Base-by-base conservation (phyloP, 2,888 invertebrate genomes). In the Lydus trimaculatus region DNA sequence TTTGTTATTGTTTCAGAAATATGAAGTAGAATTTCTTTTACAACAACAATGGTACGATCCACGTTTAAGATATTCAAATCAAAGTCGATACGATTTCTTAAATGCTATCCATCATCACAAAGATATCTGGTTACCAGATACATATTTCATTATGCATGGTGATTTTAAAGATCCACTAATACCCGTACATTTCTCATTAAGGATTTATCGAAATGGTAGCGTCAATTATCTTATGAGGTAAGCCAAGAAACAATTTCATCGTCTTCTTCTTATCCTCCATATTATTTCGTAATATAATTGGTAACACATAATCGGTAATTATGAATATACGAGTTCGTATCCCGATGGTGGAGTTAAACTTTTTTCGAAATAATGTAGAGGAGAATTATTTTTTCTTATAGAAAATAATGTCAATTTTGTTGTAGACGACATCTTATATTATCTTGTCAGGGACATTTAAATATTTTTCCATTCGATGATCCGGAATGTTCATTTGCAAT, bases 391-490 rank as follows among this genome's bases (percentile, higher is more conserved):
- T n/a, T n/a, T n/a, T n/a, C n/a, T n/a, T n/a, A n/a, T n/a, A n/a
- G n/a, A n/a, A n/a, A n/a, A n/a, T n/a, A n/a, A n/a, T n/a, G n/a
- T n/a, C n/a, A 28, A 28, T 28, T 28, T 2, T 28, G 28, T 28
- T 28, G 31, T 84, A 93, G 93, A 87, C 91, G 96, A 81, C 96
- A 96, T 86, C 91, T 97, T 80, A 96, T 96, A 81, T 88, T 97
- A 82, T 96, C 95, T 81, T 97, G 97, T 87, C 95, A 96, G 87
- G 97, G 97, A 84, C 92, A 94, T 86, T 90, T 96, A 84, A 94
- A 95, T 86, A 96, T 97, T 87, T 97, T 96, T 88, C 97, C 97
- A 80, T 97, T 97, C 87, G 97, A 97, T 86, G 96, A 96, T 89
- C 96, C 96, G 80, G 90, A 93, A 87, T 97, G 97, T 89, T 94